Percentiles rank a stretch among this genome's conserved stretches.
phyloP scores from a whole-genome alignment of 2,113 vertebrate species.

The Oceanites oceanicus region DNA sequence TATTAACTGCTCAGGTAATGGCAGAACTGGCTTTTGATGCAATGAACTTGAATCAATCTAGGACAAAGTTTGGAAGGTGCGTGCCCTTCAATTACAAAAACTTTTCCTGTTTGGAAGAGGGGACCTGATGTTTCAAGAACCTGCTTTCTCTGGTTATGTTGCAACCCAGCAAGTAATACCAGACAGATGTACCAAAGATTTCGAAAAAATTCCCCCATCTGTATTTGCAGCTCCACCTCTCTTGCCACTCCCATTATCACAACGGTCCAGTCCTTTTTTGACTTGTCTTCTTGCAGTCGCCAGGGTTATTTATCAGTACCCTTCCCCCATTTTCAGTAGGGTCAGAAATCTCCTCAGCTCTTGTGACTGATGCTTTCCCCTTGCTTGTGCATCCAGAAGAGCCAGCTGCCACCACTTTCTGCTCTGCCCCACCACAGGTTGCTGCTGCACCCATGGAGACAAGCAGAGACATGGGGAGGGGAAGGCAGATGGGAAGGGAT shows the following conservation, averaged over 20 bases:
- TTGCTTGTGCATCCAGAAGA: not conserved
- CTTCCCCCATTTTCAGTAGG: not conserved
- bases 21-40: slow-evolving; percentile 12
- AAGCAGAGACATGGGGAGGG: not conserved
- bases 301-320: not conserved
- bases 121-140: not conserved
- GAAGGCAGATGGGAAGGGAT: not conserved
- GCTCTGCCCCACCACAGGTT: not conserved
- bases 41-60: slow-evolving; percentile 1
- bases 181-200: not conserved
- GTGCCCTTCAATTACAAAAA: slow-evolving; percentile 12
- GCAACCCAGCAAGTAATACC: not conserved
- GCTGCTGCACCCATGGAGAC: not conserved
- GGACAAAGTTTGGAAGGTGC: not conserved
- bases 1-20: slow-evolving; percentile 72
- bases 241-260: not conserved
- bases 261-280: not conserved
- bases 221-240: slow-evolving; percentile 13
- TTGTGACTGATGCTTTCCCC: not conserved
- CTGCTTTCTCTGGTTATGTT: not conserved
- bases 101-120: not conserved
- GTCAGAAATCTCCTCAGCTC: not conserved
- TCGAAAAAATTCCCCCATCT: accelerated
- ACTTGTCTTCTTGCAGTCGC: not conserved
- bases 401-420: not conserved